Base-by-base conservation (phyloP, 2,888 invertebrate species). In the Mesorhabditis belari region DNA sequence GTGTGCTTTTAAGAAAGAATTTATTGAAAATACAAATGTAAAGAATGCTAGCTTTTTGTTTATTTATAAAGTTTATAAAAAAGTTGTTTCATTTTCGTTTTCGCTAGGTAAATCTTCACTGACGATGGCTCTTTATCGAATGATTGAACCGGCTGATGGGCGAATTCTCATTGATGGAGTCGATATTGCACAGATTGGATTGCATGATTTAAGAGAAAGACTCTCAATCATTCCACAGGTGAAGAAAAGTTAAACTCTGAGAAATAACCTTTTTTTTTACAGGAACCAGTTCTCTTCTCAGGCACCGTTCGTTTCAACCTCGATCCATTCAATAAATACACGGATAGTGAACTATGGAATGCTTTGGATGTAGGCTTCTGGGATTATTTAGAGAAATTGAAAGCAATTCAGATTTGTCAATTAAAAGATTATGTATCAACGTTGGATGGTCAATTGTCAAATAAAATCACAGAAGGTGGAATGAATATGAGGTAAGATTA, bases 261-360 rank as follows among this genome's bases (percentile, higher is more conserved):
- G 26, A 35, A 19, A n/a, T 49, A 35, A 35, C 5, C 49, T 12
- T 6, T 23, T 5, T 55, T 27, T n/a, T n/a, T n/a, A n/a, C 44
- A 35, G 44, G 83, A 79, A 24, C 74, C 78, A 3, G 72, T 75
- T 1, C 72, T 86, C 5, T 81, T 81, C 28, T 73, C 83, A 23
- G 94, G 94, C 55, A 88, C 88, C 3, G 44, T 95, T 73, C 86
- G 94, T 55, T 87, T 90, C 84, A 95, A 95, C 85, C 86, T 95
- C 65, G 95, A 95, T 85, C 95, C 95, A 3, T 91, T 93, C 83
- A 85, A 87, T 73, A 82, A 82, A 3, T 87, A 89, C 82, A 83
- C 85, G 1, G 94, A 95, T 77, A 88, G 88, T 0, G 88, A 90
- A 58, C 83, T 95, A 50, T 95, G 94, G 94, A 86, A 85, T 57